Evolutionary conservation across 92 coral and sea anemone genomes (phyloP).

Genomic region (Palythoa caribaeorum): DNA sequence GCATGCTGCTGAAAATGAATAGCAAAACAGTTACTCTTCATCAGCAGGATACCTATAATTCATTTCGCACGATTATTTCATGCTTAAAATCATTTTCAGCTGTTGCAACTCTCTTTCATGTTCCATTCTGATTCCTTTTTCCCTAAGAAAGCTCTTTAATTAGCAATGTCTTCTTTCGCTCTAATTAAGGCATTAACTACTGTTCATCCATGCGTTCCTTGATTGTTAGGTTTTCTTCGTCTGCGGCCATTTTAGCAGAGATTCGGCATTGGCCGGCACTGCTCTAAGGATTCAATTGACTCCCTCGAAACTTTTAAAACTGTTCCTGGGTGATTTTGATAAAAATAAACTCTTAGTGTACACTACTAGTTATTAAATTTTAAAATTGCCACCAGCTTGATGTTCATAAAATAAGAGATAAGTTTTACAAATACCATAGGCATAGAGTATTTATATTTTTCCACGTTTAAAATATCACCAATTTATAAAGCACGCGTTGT

Average conservation of each 20-base stretch:
- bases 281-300: neutral
- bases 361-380: neutral
- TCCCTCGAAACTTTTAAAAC: neutral
- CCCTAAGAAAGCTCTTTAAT: constrained; percentile 71
- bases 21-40: too few species aligned
- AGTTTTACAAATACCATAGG: neutral
- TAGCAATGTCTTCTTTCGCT: constrained; percentile 76
- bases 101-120: constrained; percentile 64
- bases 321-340: neutral
- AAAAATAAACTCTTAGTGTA: constrained; percentile 8
- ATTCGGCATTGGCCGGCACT: too few species aligned
- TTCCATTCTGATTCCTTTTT: constrained; percentile 72
- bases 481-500: neutral
- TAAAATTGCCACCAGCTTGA: constrained; percentile 31
- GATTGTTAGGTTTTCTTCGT: neutral
- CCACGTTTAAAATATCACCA: neutral
- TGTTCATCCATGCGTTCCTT: neutral
- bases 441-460: neutral
- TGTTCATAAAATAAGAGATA: neutral
- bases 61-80: constrained; percentile 62
- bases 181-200: constrained; percentile 14
- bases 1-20: too few species aligned
- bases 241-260: neutral
- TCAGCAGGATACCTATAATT: too few species aligned
- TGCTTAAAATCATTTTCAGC: constrained; percentile 51